These are phyloP conservation scores for Myotis pilosus DNA, from an alignment of 2,797 vertebrate species.

Conservation along the genomic window DNA sequence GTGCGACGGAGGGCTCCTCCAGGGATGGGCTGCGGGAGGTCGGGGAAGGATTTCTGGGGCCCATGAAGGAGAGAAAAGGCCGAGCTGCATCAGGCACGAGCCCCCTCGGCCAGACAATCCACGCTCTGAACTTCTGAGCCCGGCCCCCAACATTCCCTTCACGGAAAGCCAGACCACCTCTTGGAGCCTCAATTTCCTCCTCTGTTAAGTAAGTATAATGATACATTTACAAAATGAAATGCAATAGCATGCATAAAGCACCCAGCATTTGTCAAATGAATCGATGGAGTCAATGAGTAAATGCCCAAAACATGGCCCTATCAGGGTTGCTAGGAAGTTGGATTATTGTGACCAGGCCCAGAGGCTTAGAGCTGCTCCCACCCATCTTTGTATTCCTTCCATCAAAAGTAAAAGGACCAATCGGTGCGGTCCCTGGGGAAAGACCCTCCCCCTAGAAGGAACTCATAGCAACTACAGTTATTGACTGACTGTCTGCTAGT, in stretches of 20 bases:
- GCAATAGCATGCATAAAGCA: not conserved
- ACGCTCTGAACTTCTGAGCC: not conserved
- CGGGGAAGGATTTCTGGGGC: not conserved
- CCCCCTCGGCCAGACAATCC: not conserved
- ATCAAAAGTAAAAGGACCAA: too few relatives aligned
- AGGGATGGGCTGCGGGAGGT: not conserved
- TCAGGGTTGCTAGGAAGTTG: not conserved
- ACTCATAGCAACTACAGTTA: not conserved
- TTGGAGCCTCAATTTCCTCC: not conserved
- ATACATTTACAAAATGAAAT: not conserved
- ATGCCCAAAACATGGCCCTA: accelerated
- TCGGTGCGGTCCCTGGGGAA: accelerated
- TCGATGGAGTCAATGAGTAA: accelerated
- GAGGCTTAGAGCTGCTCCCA: too few relatives aligned
- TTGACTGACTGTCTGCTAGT: not conserved
- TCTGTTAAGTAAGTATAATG: not conserved
- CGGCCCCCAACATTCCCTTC: accelerated
- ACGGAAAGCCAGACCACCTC: not conserved
- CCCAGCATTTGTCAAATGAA: not conserved
- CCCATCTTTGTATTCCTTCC: not conserved
- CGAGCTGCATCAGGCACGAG: accelerated
- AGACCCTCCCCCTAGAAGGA: not conserved
- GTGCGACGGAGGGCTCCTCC: not conserved
- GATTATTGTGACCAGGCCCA: not conserved
- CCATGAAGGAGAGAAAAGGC: not conserved